These are phyloP conservation scores for Muntiacus reevesi DNA, from an alignment of 2,113 vertebrate species.

Conservation along the genomic window DNA sequence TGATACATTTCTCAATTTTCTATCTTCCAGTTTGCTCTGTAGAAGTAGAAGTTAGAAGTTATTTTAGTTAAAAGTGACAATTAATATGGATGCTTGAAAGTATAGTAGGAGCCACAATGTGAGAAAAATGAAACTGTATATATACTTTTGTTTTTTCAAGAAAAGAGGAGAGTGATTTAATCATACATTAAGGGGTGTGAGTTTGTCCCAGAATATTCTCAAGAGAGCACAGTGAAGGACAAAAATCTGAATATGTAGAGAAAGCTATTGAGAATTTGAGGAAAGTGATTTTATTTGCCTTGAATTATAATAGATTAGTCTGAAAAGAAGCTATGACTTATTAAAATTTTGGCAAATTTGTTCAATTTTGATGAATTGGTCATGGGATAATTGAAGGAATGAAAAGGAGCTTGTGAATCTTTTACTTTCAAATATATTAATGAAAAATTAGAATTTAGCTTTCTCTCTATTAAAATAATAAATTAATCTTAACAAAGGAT, in stretches of 20 bases:
- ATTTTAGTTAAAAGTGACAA: constrained; percentile 23
- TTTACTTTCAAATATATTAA: background rate
- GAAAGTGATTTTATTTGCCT: background rate
- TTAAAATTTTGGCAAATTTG: background rate
- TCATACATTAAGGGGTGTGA: background rate
- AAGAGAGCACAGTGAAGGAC: background rate
- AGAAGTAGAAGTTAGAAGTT: background rate
- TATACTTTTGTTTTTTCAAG: background rate
- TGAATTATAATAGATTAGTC: background rate
- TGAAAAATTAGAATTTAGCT: background rate
- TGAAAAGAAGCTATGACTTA: background rate
- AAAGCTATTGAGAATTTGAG: background rate
- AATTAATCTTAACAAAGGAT: background rate
- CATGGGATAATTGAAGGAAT: constrained; percentile 19
- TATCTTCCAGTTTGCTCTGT: background rate
- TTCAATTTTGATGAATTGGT: constrained; percentile 4
- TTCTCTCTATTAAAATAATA: background rate
- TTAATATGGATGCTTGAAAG: background rate
- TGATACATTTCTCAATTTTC: background rate
- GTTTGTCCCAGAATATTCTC: background rate
- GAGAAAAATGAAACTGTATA: background rate
- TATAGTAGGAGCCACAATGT: background rate
- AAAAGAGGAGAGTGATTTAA: background rate
- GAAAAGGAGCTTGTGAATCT: background rate
- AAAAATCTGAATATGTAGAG: background rate